Evolutionary conservation across 2,888 invertebrate genomes (phyloP), one percentile per base, ranked within the genome.

Genomic region (Lochmaea capreae): DNA sequence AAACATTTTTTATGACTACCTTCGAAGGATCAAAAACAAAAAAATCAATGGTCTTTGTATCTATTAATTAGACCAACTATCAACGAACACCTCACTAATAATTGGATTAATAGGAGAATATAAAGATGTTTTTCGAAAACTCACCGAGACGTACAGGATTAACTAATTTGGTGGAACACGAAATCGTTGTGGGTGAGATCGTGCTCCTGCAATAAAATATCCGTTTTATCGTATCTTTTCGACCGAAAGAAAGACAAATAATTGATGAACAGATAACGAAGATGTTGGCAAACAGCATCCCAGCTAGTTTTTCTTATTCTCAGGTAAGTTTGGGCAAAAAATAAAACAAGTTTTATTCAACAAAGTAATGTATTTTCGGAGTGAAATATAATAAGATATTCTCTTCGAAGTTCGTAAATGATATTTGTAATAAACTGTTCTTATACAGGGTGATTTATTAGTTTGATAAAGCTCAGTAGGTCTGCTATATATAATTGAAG

Each of bases 211-310:
- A 71, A 71, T 71, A 71, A 71, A 71, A 65, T 65, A 26, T 65
- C 65, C 57, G 57, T 54, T 71, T 71, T 71, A 71, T 70, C 70
- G 33, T 43, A 65, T 65, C 65, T 65, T 71, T 65, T 71, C 57
- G 65, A 71, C 71, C 71, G 65, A 65, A 65, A 71, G 58, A 65
- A 71, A 71, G 65, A 65, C 71, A 71, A 71, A 71, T 71, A 71
- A 71, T 71, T 71, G 71, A 71, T 71, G 71, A 65, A 65, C 71
- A 71, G 71, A 71, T 71, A 71, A 71, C 57, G 58, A 43, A 42
- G 33, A 57, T 65, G 46, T 71, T 65, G 71, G 65, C 71, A 71
- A 68, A 68, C 62, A 68, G 52, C 68, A 43, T 12, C n/a, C 62
- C 62, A 43, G 42, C 39, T 39, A 62, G 62, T 39, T 39, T 63